Evolutionary conservation across 64 coral and sea anemone genomes (phyloP), one percentile per base, ranked within the genome.

Genomic region (Porites lutea): DNA sequence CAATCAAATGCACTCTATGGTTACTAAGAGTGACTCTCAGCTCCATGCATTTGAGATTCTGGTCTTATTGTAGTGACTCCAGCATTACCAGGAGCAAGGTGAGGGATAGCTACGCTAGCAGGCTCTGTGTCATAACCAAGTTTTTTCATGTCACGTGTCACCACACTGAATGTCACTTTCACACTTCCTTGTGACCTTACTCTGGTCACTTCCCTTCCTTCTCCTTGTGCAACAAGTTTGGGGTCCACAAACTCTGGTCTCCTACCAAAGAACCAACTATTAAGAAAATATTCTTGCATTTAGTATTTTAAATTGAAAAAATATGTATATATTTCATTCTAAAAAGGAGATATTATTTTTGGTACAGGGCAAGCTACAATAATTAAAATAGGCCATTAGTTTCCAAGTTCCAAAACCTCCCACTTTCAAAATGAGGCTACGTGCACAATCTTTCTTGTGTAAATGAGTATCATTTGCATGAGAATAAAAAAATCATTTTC

Each of bases 121-220:
- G 96, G 78, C 87, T 96, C 97, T 77, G 91, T 91, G 69, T 96
- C 94, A 19, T 99, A 96, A 72, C 97, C 94, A 54, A 96, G 87
- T 65, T 96, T 96, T 53, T 96, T 99, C 97, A 99, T 99, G 57
- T 99, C 94, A 79, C 94, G 93, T 12, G 91, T 99, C 52, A 99
- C 88, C 78, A 99, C 71, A 80, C 91, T 96, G 55, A 93, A 96
- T 73, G 91, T 91, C 23, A 99, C 85, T 76, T 92, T 96, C 14
- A 99, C 82, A 90, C 75, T 96, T 59, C 97, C 97, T 79, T 99
- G 97, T 79, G 97, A 99, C 79, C 94, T 79, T 3, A 99, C 97
- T 94, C 97, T 93, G 77, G 97, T 99, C 37, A 99, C 97, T 96
- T 99, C 97, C 89, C 97, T 91, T 64, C 97, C 97, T 94, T 99